phyloP scores from a whole-genome alignment of 2,888 invertebrate species.

The Hetaerina titia region DNA sequence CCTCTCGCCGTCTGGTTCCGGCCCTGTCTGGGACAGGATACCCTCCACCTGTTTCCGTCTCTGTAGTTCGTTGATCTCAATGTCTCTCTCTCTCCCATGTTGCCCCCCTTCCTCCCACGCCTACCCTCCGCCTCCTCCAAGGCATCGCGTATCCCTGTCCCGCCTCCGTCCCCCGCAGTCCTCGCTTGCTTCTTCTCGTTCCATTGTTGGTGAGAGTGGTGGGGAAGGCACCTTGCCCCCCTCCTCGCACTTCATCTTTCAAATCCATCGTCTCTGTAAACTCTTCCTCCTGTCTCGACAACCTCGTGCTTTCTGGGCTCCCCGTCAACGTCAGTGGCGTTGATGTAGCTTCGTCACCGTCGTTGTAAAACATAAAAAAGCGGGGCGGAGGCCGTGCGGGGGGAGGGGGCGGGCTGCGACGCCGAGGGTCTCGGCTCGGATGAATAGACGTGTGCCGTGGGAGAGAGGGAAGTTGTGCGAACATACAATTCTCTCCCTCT shows the following conservation, averaged over 20 bases:
- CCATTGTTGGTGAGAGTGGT: background rate
- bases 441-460: background rate
- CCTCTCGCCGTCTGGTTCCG: background rate
- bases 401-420: background rate
- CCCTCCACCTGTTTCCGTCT: slow-evolving; percentile 32
- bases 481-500: background rate
- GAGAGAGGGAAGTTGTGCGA: background rate
- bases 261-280: background rate
- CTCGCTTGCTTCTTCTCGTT: background rate
- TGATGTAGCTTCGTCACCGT: background rate
- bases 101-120: background rate
- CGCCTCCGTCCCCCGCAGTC: background rate
- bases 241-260: slow-evolving; percentile 7
- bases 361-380: background rate
- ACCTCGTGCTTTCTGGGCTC: background rate
- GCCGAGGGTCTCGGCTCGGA: background rate
- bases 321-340: background rate
- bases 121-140: background rate
- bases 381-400: too few species aligned
- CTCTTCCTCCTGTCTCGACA: background rate
- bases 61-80: background rate
- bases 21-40: background rate
- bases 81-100: background rate
- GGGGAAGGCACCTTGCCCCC: background rate
- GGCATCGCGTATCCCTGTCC: background rate